Base-by-base conservation (phyloP, 1,140 invertebrate species). In the Leptinotarsa defecta region DNA sequence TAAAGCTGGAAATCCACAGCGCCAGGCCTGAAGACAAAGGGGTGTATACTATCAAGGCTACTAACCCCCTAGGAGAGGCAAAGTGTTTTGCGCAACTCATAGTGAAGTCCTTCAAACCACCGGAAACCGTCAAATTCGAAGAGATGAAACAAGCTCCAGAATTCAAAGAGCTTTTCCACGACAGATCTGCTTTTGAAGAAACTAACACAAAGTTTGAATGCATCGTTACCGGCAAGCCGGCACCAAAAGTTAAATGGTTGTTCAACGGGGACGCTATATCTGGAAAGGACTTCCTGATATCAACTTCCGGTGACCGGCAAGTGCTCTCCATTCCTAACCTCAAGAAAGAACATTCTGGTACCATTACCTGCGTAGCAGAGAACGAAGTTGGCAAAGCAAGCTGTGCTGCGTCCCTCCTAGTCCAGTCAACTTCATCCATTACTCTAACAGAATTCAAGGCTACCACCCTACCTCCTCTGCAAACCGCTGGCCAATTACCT, bases 11-110 rank as follows among this genome's bases (percentile, higher is more conserved):
- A 52, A 90, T 94, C 34, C 86, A 84, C 27, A 86, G 88, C 61
- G 89, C 90, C 0, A 83, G 78, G 11, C 87, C 88, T 2, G 88
- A 91, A 68, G 91, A 95, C 80, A 91, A 91, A 80, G 93, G 94
- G 3, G 91, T 94, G 71, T 95, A 94, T 81, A 92, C 92, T 0
- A 91, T 91, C 0, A 92, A 92, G 82, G 94, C 94, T 0, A 87
- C 86, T 2, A 95, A 94, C 84, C 81, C 85, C 20, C 86, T 88
- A 22, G 94, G 94, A n/a, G 92, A 94, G 79, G 92, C 92, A 1
- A 94, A 94, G 82, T 93, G 93, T 79, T 94, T 94, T 76, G 92
- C 93, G 0, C 91, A 93, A 77, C 81, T 95, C 3, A 93, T 92
- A 62, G 92, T 94, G 0, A 92, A 92, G 84, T 87, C 89, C 0